Evolutionary conservation across 2,888 invertebrate species (phyloP).

Genomic region (Argynnis bischoffii): DNA sequence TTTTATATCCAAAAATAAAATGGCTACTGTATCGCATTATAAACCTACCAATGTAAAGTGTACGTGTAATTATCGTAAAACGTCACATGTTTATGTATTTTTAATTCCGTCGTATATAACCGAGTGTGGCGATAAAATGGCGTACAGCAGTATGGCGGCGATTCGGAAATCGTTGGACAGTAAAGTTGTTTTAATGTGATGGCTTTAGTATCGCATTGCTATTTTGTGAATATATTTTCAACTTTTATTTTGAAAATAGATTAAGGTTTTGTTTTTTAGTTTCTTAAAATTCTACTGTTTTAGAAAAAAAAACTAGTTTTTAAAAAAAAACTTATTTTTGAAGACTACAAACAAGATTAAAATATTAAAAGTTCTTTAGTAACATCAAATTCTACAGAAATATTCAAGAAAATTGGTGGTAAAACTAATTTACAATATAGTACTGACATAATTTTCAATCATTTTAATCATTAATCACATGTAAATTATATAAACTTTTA

Average conservation of each 20-base stretch:
- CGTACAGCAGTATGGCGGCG: constrained; percentile 55
- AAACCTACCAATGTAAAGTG: constrained; percentile 70
- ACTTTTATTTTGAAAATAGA: constrained; percentile 26
- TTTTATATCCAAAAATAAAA: constrained; percentile 43
- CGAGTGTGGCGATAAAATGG: constrained; percentile 61
- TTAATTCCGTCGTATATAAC: constrained; percentile 76
- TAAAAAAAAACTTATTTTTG: no score
- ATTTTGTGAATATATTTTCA: constrained; percentile 35
- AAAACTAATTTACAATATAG: no score
- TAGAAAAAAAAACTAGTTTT: no score
- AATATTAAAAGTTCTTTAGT: no score
- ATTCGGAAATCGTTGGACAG: constrained; percentile 68
- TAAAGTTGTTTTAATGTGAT: constrained; percentile 71
- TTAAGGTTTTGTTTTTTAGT: constrained; percentile 2
- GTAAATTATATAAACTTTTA: no score
- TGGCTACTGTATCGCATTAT: constrained; percentile 53
- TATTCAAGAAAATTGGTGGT: no score
- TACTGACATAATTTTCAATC: no score
- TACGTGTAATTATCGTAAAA: constrained; percentile 76
- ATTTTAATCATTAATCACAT: no score
- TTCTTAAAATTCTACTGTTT: constrained; percentile 14
- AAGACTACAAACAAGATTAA: no score
- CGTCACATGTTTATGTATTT: constrained; percentile 79
- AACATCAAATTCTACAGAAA: no score
- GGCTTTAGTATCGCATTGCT: constrained; percentile 46